A percentile compares a stretch with the other conserved stretches of the same genome.
Evolutionary conservation across 2,113 vertebrate genomes (phyloP).

Genomic region (Forbesichthys agassizii): DNA sequence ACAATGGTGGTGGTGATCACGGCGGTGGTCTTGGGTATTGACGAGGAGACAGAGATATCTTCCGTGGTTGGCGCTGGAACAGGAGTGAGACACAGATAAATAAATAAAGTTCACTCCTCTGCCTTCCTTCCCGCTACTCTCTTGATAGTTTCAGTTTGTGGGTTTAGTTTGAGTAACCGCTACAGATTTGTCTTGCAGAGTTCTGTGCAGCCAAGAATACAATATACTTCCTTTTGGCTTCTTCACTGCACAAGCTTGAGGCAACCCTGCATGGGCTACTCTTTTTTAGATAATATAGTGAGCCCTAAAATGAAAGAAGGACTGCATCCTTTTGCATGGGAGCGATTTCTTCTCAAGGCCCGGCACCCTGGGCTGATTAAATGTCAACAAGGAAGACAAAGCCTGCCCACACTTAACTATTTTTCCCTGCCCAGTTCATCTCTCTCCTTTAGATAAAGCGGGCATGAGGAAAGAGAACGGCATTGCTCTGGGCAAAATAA

Average conservation of each 20-base stretch:
- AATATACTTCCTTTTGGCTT: constrained; percentile 16
- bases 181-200: constrained; percentile 36
- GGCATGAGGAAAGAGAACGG: constrained; percentile 40
- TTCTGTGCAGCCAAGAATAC: constrained; percentile 11
- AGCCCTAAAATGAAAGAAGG: constrained; percentile 49
- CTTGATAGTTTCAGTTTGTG: constrained; percentile 26
- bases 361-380: constrained; percentile 77
- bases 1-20: constrained; percentile 75
- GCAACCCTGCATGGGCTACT: constrained; percentile 27
- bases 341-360: constrained; percentile 73
- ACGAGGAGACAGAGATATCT: constrained; percentile 82
- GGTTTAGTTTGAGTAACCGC: constrained; percentile 28
- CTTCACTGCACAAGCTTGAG: constrained; percentile 29
- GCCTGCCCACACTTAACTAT: constrained; percentile 56
- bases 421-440: constrained; percentile 41
- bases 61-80: constrained; percentile 85
- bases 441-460: constrained; percentile 60
- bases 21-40: constrained; percentile 81
- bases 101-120: background rate
- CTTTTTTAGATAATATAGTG: constrained; percentile 31
- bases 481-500: constrained; percentile 50
- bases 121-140: background rate
- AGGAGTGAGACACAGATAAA: constrained; percentile 22
- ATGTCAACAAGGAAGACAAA: constrained; percentile 73
- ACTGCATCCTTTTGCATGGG: constrained; percentile 67